These are phyloP conservation scores for Drosophila atroscutellata DNA, from an alignment of 2,888 invertebrate genomes.

Conservation along the genomic window DNA sequence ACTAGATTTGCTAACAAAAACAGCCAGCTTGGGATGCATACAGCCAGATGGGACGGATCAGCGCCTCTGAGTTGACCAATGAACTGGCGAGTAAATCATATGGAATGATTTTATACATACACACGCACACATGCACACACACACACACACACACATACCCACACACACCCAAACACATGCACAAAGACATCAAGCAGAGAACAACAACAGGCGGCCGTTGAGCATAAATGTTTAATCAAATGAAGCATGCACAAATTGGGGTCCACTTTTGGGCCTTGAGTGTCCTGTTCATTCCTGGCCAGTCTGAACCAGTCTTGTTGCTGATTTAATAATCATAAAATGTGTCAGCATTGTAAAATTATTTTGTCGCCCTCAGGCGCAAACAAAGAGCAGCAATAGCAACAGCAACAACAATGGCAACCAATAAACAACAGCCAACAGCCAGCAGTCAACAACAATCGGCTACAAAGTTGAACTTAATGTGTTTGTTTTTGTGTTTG, in stretches of 20 bases:
- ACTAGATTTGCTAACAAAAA: slow-evolving; percentile 72
- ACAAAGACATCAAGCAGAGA: slow-evolving; percentile 21
- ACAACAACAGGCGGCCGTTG: slow-evolving; percentile 48
- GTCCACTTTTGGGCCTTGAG: slow-evolving; percentile 56
- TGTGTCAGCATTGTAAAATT: slow-evolving; percentile 79
- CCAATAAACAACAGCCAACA: slow-evolving; percentile 21
- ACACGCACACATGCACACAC: slow-evolving; percentile 26
- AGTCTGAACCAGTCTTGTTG: slow-evolving; percentile 35
- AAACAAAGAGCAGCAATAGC: slow-evolving; percentile 51
- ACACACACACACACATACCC: slow-evolving; percentile 28
- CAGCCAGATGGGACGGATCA: slow-evolving; percentile 53
- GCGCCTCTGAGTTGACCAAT: slow-evolving; percentile 71
- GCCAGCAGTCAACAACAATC: slow-evolving; percentile 52
- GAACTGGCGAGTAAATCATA: slow-evolving; percentile 75
- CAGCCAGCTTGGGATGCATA: slow-evolving; percentile 38
- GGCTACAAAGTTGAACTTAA: slow-evolving; percentile 58
- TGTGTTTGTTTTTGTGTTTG: slow-evolving; percentile 63
- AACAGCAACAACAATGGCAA: slow-evolving; percentile 21
- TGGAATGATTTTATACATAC: slow-evolving; percentile 72
- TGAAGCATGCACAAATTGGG: slow-evolving; percentile 79
- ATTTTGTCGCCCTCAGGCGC: slow-evolving; percentile 69
- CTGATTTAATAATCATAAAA: slow-evolving; percentile 80
- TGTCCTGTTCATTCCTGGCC: slow-evolving; percentile 32
- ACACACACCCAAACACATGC: slow-evolving; percentile 1
- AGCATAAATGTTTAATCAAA: slow-evolving; percentile 80